phyloP scores from a whole-genome alignment of 2,888 invertebrate species.

The Caenorhabditis sp. region DNA sequence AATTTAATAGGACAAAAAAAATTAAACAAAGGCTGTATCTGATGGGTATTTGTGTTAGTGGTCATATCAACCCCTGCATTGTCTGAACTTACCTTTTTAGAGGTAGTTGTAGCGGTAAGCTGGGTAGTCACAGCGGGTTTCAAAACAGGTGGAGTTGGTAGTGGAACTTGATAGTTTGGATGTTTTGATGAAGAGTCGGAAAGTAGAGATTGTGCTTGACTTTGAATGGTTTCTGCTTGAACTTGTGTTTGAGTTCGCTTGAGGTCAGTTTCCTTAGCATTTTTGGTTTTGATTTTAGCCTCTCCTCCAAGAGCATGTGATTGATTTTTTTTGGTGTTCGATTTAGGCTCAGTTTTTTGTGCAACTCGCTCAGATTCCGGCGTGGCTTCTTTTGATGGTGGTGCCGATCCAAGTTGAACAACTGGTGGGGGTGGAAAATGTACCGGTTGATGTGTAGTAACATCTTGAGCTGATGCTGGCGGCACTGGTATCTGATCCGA shows the following conservation, averaged over 20 bases:
- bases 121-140: background rate
- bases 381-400: slow-evolving; percentile 33
- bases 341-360: background rate
- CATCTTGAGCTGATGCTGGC: background rate
- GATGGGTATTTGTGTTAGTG: no score
- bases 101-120: background rate
- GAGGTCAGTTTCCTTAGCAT: background rate
- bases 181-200: no score
- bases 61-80: no score
- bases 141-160: slow-evolving; percentile 22
- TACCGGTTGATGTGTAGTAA: background rate
- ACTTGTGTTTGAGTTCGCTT: slow-evolving; percentile 1
- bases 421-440: slow-evolving; percentile 29
- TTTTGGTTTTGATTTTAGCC: no score
- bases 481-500: no score
- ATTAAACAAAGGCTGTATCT: no score
- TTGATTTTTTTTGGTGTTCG: no score
- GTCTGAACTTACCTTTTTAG: slow-evolving; percentile 22
- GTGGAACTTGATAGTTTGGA: slow-evolving; percentile 6
- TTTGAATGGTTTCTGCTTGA: background rate
- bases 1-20: no score
- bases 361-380: slow-evolving; percentile 11
- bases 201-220: background rate
- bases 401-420: slow-evolving; percentile 21
- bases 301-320: background rate